Evolutionary conservation across 2,113 vertebrate species (phyloP).

Genomic region (Ctenomys sociabilis): DNA sequence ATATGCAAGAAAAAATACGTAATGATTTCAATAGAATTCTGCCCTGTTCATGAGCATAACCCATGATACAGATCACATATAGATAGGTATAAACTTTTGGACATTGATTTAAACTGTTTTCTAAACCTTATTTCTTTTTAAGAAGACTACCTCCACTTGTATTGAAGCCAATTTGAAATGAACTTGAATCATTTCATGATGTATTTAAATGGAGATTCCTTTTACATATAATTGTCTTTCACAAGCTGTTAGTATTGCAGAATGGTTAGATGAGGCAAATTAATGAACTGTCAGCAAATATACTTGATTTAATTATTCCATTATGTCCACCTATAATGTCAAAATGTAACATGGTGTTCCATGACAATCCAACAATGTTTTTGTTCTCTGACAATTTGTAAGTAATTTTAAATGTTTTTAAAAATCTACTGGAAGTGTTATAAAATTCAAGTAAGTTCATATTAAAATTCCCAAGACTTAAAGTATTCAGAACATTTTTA

Average conservation of each 20-base stretch:
- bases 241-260: background rate
- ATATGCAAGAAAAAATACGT: background rate
- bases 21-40: background rate
- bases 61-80: background rate
- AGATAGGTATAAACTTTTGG: background rate
- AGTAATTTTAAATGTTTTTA: background rate
- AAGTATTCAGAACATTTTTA: background rate
- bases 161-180: background rate
- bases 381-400: background rate
- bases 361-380: background rate
- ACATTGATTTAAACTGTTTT: conserved; percentile 16
- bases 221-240: background rate
- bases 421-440: background rate
- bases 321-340: background rate
- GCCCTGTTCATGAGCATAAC: background rate
- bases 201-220: background rate
- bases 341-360: background rate
- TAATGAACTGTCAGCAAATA: background rate
- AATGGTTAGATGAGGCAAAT: background rate
- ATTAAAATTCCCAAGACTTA: background rate
- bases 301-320: background rate
- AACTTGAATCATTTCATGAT: background rate
- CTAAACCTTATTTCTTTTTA: conserved; percentile 31
- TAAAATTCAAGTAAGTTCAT: conserved; percentile 9
- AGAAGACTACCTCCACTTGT: background rate